Conservation (phyloP, 2,113 vertebrate genomes). For the Bolborhynchus lineola region DNA sequence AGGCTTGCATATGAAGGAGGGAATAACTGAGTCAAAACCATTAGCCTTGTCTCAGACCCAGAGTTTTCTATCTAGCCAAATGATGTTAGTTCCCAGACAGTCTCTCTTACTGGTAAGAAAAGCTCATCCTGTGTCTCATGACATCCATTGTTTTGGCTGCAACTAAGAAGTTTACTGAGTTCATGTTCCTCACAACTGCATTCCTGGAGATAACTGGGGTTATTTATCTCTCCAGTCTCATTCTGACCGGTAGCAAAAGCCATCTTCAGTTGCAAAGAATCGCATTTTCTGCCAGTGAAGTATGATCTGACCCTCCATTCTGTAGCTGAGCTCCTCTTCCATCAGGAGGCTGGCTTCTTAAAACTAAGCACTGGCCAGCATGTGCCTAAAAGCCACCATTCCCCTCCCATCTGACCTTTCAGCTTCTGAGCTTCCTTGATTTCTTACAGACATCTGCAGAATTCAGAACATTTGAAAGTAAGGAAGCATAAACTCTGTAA, state of each 20-base stretch:
- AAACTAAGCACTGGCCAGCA: not conserved
- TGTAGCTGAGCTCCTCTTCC: not conserved
- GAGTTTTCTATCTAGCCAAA: constrained; percentile 5
- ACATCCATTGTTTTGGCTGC: not conserved
- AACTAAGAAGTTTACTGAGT: not conserved
- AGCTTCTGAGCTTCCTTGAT: constrained; percentile 15
- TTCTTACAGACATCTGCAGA: not conserved
- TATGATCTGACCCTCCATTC: not conserved
- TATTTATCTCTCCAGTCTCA: not conserved
- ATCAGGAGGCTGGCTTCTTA: not conserved
- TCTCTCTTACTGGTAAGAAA: constrained; percentile 9
- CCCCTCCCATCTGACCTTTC: not conserved
- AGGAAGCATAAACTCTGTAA: constrained; percentile 19
- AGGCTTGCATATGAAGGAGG: not conserved
- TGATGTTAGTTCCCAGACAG: constrained; percentile 16
- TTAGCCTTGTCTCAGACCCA: not conserved
- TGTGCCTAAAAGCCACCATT: not conserved
- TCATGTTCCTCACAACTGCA: accelerated
- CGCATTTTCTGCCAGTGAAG: not conserved
- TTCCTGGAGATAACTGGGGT: not conserved
- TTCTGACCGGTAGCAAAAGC: not conserved
- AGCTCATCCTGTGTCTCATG: not conserved
- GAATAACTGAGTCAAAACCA: constrained; percentile 5
- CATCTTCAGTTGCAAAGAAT: not conserved
- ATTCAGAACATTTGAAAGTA: constrained; percentile 20